These are phyloP conservation scores for Melanerpes aurifrons DNA, from an alignment of 2,113 vertebrate species.

Conservation along the genomic window DNA sequence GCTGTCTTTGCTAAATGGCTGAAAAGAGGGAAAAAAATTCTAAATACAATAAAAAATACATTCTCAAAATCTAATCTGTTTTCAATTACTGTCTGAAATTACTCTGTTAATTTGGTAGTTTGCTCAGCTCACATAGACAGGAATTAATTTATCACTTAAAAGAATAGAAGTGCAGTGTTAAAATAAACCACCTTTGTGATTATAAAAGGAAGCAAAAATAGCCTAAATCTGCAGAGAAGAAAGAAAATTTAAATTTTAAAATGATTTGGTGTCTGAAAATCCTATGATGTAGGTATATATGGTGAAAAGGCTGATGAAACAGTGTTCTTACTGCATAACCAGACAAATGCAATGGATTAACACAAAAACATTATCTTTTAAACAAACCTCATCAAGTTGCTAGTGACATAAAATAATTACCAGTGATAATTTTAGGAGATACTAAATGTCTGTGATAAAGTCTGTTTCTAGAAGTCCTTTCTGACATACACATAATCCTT, in stretches of 20 bases:
- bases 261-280: neutral
- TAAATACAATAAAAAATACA: neutral
- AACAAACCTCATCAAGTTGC: neutral
- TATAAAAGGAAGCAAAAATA: neutral
- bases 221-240: neutral
- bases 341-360: neutral
- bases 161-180: neutral
- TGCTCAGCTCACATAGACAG: neutral
- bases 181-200: neutral
- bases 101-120: neutral
- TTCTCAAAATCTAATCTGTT: neutral
- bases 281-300: neutral
- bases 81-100: neutral
- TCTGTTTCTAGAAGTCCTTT: neutral
- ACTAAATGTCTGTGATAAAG: neutral
- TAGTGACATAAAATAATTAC: neutral
- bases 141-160: neutral
- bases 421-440: neutral
- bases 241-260: neutral
- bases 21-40: neutral
- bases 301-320: neutral
- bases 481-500: neutral
- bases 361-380: neutral
- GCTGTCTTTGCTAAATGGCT: neutral
- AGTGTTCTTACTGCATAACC: neutral